phyloP scores from a whole-genome alignment of 2,888 invertebrate genomes.

The Antheraea assamensis region DNA sequence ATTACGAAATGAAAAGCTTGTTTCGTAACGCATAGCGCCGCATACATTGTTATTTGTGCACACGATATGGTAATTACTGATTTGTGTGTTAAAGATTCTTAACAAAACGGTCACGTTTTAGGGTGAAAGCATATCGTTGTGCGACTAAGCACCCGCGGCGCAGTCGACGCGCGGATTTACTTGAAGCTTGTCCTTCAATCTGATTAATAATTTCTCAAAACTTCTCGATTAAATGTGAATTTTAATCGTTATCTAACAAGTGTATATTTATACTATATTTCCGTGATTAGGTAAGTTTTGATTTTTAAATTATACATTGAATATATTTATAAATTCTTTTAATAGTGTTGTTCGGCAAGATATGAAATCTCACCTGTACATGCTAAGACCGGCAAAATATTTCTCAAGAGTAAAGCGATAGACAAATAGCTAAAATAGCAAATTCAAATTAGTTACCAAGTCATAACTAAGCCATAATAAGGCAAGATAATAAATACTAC shows the following conservation, averaged over 20 bases:
- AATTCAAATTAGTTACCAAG: no score
- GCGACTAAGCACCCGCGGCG: constrained; percentile 22
- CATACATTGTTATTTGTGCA: constrained; percentile 11
- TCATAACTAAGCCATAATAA: no score
- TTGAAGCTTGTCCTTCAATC: constrained; percentile 1
- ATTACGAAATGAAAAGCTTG: background rate
- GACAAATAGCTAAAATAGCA: no score
- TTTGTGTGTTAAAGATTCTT: constrained; percentile 26
- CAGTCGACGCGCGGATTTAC: constrained; percentile 12
- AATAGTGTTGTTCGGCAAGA: no score
- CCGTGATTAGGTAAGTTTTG: background rate
- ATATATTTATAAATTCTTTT: no score
- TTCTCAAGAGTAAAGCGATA: no score
- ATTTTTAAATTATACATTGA: background rate
- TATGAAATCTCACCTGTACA: no score
- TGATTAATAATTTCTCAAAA: background rate
- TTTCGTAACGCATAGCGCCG: constrained; percentile 8
- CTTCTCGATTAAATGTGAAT: background rate
- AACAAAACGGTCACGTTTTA: constrained; percentile 48
- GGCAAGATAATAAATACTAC: no score
- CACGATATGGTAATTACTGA: constrained; percentile 36
- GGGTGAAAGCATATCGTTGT: constrained; percentile 32
- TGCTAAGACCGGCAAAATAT: no score
- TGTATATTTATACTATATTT: background rate
- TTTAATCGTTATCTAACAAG: background rate